phyloP scores from a whole-genome alignment of 2,113 vertebrate genomes.

The Ramphastos sulfuratus region DNA sequence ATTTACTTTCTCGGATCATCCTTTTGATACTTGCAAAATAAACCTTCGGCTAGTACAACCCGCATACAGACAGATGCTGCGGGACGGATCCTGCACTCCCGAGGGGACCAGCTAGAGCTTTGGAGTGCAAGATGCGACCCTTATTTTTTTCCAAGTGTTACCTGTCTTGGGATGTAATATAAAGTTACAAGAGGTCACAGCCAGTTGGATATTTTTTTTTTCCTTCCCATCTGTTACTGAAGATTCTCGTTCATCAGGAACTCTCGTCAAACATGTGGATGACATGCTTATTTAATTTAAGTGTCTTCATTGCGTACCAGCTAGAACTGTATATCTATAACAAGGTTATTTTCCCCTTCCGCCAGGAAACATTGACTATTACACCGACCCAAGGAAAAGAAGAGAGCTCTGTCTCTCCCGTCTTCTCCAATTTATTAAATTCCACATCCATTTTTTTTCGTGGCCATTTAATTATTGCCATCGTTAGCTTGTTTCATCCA shows the following conservation, averaged over 20 bases:
- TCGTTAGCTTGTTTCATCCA: conserved; percentile 76
- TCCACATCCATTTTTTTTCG: conserved; percentile 41
- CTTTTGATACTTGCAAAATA: conserved; percentile 68
- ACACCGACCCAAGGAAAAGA: conserved; percentile 14
- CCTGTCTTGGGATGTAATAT: conserved; percentile 49
- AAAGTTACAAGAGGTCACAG: conserved; percentile 68
- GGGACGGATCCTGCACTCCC: conserved; percentile 42
- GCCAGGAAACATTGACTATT: conserved; percentile 20
- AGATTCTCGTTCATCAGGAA: conserved; percentile 45
- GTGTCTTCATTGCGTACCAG: conserved; percentile 57
- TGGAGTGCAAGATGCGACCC: conserved; percentile 42
- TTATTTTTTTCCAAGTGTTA: conserved; percentile 31
- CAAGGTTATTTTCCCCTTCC: conserved; percentile 51
- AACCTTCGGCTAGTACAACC: conserved; percentile 46
- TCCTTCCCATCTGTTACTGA: conserved; percentile 65
- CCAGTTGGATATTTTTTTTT: conserved; percentile 35
- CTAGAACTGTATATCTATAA: conserved; percentile 59
- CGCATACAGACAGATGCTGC: conserved; percentile 9
- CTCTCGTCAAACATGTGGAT: conserved; percentile 54
- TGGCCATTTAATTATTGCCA: conserved; percentile 74
- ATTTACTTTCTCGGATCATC: conserved; percentile 66
- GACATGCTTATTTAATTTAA: conserved; percentile 63
- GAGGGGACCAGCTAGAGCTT: conserved; percentile 15
- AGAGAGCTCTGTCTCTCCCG: neutral
- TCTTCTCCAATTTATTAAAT: conserved; percentile 46